A percentile compares a stretch with the other conserved stretches of the same genome.
phyloP scores from a whole-genome alignment of 2,113 vertebrate species.

The Bufo bufo region DNA sequence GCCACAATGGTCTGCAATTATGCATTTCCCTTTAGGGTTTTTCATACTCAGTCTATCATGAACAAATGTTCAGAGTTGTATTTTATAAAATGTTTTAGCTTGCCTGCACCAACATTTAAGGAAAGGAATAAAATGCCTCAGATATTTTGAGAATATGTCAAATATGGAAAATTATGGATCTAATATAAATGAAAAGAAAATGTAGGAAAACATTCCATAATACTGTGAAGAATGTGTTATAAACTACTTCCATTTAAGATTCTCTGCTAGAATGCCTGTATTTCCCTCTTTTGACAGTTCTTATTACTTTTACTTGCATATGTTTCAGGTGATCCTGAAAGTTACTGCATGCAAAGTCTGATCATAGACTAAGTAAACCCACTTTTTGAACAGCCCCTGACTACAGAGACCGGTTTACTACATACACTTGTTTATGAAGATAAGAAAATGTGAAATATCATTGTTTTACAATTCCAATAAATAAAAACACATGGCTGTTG shows the following conservation, averaged over 20 bases:
- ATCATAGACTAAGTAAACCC: not conserved
- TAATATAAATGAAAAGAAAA: conserved; percentile 35
- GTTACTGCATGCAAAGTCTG: conserved; percentile 1
- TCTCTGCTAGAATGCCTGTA: not conserved
- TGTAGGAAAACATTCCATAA: not conserved
- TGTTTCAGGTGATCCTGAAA: not conserved
- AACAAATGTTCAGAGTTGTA: conserved; percentile 55
- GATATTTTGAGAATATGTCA: conserved; percentile 48
- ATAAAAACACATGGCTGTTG: conserved; percentile 20
- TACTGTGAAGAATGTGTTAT: conserved; percentile 9
- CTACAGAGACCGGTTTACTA: not conserved
- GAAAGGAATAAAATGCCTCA: conserved; percentile 32
- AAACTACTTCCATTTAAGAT: not conserved
- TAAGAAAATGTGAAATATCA: not conserved
- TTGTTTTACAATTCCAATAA: conserved; percentile 22
- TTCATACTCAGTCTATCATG: conserved; percentile 43
- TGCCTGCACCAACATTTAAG: conserved; percentile 41
- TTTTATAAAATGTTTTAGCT: conserved; percentile 47
- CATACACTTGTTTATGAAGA: not conserved
- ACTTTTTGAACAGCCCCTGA: not conserved
- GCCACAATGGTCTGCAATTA: conserved; percentile 59
- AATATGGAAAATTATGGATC: conserved; percentile 45
- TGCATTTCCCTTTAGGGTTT: conserved; percentile 56
- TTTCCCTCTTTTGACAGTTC: not conserved
- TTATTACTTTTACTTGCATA: conserved; percentile 2